A percentile compares a stretch with the other conserved stretches of the same genome.
These are phyloP conservation scores for Volucella inanis DNA, from an alignment of 2,888 invertebrate species.

Conservation along the genomic window DNA sequence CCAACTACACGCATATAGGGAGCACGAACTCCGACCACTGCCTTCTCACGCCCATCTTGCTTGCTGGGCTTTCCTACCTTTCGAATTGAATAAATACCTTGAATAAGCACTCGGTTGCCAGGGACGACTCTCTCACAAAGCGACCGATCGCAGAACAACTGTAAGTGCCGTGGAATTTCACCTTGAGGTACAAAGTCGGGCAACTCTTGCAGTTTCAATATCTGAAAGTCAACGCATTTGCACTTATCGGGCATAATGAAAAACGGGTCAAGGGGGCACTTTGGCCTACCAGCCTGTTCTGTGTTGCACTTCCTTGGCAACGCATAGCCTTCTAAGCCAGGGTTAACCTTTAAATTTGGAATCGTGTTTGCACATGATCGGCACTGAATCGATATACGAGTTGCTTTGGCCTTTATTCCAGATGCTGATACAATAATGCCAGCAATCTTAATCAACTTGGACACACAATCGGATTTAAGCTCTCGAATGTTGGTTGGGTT, in stretches of 20 bases:
- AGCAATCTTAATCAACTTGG: conserved; percentile 95
- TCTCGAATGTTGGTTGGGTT: conserved; percentile 92
- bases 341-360: conserved; percentile 94
- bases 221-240: conserved; percentile 98
- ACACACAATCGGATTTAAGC: conserved; percentile 96
- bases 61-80: conserved; percentile 88
- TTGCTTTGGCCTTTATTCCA: conserved; percentile 97
- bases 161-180: conserved; percentile 98
- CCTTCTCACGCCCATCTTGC: conserved; percentile 89
- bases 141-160: conserved; percentile 95
- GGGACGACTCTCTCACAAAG: conserved; percentile 98
- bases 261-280: conserved; percentile 98
- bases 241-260: conserved; percentile 99
- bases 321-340: conserved; percentile 97
- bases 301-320: conserved; percentile 97
- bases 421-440: conserved; percentile 98
- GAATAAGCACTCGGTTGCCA: conserved; percentile 95
- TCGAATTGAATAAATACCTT: conserved; percentile 98
- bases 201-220: conserved; percentile 97
- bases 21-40: conserved; percentile 94
- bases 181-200: conserved; percentile 96
- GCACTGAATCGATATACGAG: conserved; percentile 97
- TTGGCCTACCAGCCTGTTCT: conserved; percentile 96
- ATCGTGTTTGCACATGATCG: conserved; percentile 95
- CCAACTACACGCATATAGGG: conserved; percentile 98